These are phyloP conservation scores for Thunnus maccoyii DNA, from an alignment of 2,113 vertebrate genomes.

Conservation along the genomic window DNA sequence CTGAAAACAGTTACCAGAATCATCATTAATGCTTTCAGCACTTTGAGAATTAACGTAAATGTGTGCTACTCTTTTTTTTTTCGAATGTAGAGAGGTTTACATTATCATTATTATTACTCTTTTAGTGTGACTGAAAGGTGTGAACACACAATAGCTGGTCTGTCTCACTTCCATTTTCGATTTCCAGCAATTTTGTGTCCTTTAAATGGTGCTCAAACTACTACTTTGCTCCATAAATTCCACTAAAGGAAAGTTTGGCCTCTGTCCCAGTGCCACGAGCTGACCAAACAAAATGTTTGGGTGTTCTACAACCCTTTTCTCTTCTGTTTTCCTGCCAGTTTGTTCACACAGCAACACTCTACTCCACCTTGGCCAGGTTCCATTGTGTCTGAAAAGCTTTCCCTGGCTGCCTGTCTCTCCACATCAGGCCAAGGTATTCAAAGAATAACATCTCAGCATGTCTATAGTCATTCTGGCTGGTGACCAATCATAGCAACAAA, in stretches of 20 bases:
- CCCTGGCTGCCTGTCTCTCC: conserved; percentile 50
- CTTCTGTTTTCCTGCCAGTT: conserved; percentile 51
- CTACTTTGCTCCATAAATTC: conserved; percentile 42
- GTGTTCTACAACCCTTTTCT: conserved; percentile 50
- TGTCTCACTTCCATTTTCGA: not conserved
- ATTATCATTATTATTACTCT: not conserved
- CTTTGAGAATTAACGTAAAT: not conserved
- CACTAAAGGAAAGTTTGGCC: conserved; percentile 45
- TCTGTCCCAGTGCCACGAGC: conserved; percentile 29
- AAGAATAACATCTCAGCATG: conserved; percentile 62
- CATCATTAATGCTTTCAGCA: not conserved
- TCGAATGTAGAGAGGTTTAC: not conserved
- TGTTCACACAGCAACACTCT: conserved; percentile 50
- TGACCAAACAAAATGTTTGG: conserved; percentile 68
- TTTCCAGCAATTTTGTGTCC: not conserved
- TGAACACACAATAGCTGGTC: not conserved
- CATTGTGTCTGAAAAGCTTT: conserved; percentile 67
- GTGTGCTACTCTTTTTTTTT: not conserved
- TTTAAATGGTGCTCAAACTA: conserved; percentile 17
- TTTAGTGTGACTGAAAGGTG: not conserved
- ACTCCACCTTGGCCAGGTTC: conserved; percentile 59
- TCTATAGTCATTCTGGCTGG: conserved; percentile 57
- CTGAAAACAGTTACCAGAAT: not conserved
- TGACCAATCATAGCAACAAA: conserved; percentile 53
- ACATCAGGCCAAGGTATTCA: conserved; percentile 53